Conservation (phyloP, 1,140 invertebrate species). For the Trypoxylus dichotomus region DNA sequence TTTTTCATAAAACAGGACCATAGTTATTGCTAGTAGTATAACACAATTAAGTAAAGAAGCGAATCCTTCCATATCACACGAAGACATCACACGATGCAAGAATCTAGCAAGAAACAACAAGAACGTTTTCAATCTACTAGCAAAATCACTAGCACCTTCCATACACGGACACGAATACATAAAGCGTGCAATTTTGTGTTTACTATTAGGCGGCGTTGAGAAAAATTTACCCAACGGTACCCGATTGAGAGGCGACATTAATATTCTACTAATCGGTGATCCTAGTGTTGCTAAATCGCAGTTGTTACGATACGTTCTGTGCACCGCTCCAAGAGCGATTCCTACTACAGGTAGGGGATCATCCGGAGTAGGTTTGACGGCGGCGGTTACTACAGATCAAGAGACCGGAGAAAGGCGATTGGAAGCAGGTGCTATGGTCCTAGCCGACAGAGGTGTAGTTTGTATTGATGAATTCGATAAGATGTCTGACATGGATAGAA, state of each 20-base stretch:
- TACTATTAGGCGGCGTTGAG: conserved; percentile 93
- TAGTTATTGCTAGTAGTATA: conserved; percentile 93
- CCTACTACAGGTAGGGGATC: conserved; percentile 95
- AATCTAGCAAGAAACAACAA: conserved; percentile 73
- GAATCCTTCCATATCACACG: conserved; percentile 75
- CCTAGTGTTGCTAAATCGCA: conserved; percentile 99
- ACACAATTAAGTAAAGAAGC: conserved; percentile 89
- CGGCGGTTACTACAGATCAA: conserved; percentile 94
- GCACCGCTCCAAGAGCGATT: conserved; percentile 92
- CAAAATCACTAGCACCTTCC: conserved; percentile 93
- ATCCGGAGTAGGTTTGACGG: conserved; percentile 75
- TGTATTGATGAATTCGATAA: conserved; percentile 99
- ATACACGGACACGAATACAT: conserved; percentile 98
- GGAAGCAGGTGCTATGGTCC: conserved; percentile 99
- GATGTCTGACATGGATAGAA: conserved; percentile 99
- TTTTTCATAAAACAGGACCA: no score
- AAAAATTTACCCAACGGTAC: conserved; percentile 96
- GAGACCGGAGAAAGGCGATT: conserved; percentile 83
- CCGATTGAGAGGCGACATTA: conserved; percentile 96
- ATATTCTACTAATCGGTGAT: conserved; percentile 96
- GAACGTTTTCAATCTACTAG: conserved; percentile 89
- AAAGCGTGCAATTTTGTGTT: conserved; percentile 95
- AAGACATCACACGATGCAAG: conserved; percentile 91
- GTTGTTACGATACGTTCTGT: conserved; percentile 90
- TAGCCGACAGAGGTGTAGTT: conserved; percentile 96